Evolutionary conservation across 2,888 invertebrate species (phyloP), one percentile per base, ranked within the genome.

Genomic region (Panzeria rudis): DNA sequence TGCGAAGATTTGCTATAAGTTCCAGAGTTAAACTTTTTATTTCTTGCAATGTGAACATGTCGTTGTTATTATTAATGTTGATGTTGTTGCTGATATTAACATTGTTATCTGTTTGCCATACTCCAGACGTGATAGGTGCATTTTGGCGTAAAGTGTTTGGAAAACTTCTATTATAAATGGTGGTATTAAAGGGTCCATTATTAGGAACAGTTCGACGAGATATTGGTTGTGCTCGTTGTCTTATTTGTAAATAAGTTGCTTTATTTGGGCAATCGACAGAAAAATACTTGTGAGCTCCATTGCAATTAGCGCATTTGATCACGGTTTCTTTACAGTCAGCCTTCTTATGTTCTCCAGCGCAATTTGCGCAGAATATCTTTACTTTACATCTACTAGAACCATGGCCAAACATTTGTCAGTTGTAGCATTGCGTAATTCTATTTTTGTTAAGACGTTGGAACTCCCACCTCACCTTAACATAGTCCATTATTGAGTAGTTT

Each of bases 341-440:
- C 2, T 62, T 75, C 9, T 75, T 75, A 32, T 75, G 62, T 1
- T 47, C 9, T 6, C 62, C 62, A 23, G 61, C 75, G 20, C 75
- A 62, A 7, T 75, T 75, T 7, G 62, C 50, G 3, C 64, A 75
- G 5, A 62, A 62, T 6, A 52, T 52, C 17, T 64, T 54, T 5
- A 64, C 52, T 35, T 50, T 47, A 17, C 62, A 75, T 8, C 29
- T 15, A 17, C 20, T 47, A 13, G 47, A 59, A 7, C 75, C 64
- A 47, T 75, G 75, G 15, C 75, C 75, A 38, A 47, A 62, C 75
- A 75, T 44, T 38, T 75, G 64, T n/a, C 75, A 75, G 23, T 75
- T 75, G 32, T 73, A 61, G n/a, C 73, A n/a, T n/a, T n/a, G n/a
- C n/a, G n/a, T n/a, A n/a, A n/a, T n/a, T n/a, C n/a, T n/a, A n/a